A percentile compares a stretch with the other conserved stretches of the same genome.
These are phyloP conservation scores for Ammodytes marinus DNA, from an alignment of 2,113 vertebrate species.

Conservation along the genomic window DNA sequence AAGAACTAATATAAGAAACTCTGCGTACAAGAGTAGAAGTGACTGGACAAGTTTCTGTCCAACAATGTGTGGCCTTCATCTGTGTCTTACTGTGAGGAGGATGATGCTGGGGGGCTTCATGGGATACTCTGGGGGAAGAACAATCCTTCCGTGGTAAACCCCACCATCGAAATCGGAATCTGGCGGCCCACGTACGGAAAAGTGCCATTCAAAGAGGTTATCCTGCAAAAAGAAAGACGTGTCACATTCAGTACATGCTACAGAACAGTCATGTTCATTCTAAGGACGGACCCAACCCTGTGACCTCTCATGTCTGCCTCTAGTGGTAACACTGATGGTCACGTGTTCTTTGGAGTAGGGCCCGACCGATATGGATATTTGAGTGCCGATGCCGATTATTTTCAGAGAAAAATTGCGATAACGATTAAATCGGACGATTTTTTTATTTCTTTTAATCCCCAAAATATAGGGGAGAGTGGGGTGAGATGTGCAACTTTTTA, in stretches of 20 bases:
- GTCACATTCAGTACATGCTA: neutral
- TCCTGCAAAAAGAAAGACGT: slow-evolving; percentile 84
- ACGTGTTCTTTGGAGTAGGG: too few species aligned
- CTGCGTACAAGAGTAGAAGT: neutral
- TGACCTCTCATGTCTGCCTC: neutral
- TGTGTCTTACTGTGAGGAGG: slow-evolving; percentile 91
- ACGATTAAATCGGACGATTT: too few species aligned
- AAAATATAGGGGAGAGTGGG: too few species aligned
- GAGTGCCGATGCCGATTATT: too few species aligned
- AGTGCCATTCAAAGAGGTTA: slow-evolving; percentile 99
- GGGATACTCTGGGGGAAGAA: slow-evolving; percentile 97
- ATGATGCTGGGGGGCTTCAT: slow-evolving; percentile 99
- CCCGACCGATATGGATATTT: too few species aligned
- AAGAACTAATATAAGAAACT: neutral
- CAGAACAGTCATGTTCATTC: neutral
- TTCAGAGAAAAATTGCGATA: too few species aligned
- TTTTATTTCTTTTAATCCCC: too few species aligned
- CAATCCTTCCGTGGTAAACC: slow-evolving; percentile 96
- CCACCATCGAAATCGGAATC: slow-evolving; percentile 98
- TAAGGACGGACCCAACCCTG: neutral
- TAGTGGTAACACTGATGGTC: neutral
- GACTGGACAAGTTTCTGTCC: slow-evolving; percentile 8
- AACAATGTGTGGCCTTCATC: neutral
- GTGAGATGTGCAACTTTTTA: too few species aligned
- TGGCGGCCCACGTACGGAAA: slow-evolving; percentile 96